Percentiles rank a stretch among this genome's conserved stretches.
These are phyloP conservation scores for Brachyptera risi DNA, from an alignment of 2,888 invertebrate genomes.

Conservation along the genomic window DNA sequence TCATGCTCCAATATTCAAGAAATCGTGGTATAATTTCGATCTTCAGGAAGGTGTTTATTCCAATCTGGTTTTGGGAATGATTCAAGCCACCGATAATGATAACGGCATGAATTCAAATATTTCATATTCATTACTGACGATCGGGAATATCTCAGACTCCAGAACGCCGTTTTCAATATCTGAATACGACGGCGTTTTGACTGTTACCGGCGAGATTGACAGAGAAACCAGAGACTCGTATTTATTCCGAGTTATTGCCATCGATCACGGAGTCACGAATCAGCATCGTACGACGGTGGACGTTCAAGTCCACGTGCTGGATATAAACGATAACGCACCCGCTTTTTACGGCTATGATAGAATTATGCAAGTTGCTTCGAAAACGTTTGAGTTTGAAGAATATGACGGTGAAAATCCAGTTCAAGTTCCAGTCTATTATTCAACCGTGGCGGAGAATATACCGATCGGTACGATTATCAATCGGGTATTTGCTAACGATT, in stretches of 20 bases:
- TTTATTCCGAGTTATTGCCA: conserved; percentile 57
- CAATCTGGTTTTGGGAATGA: conserved; percentile 65
- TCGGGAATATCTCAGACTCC: conserved; percentile 44
- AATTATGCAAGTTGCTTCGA: conserved; percentile 44
- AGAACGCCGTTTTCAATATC: conserved; percentile 66
- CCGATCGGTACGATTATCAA: conserved; percentile 70
- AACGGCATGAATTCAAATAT: conserved; percentile 75
- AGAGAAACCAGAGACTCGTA: conserved; percentile 68
- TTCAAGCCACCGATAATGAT: conserved; percentile 75
- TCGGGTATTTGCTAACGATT: conserved; percentile 76
- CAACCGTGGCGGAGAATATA: conserved; percentile 68
- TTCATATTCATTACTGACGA: conserved; percentile 53
- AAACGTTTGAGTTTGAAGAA: conserved; percentile 46
- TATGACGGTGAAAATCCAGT: conserved; percentile 52
- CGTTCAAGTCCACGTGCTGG: conserved; percentile 75
- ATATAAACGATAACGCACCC: conserved; percentile 80
- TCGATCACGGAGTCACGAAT: conserved; percentile 36
- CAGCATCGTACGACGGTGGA: conserved; percentile 68
- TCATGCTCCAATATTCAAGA: conserved; percentile 76
- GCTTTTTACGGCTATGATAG: conserved; percentile 70
- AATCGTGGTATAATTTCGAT: conserved; percentile 78
- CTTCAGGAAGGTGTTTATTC: conserved; percentile 74
- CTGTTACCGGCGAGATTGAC: conserved; percentile 71
- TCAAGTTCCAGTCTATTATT: conserved; percentile 69
- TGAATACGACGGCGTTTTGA: conserved; percentile 62